Evolutionary conservation across 2,797 vertebrate genomes (phyloP), one percentile per base, ranked within the genome.

Genomic region (Pseudochromis fuscus): DNA sequence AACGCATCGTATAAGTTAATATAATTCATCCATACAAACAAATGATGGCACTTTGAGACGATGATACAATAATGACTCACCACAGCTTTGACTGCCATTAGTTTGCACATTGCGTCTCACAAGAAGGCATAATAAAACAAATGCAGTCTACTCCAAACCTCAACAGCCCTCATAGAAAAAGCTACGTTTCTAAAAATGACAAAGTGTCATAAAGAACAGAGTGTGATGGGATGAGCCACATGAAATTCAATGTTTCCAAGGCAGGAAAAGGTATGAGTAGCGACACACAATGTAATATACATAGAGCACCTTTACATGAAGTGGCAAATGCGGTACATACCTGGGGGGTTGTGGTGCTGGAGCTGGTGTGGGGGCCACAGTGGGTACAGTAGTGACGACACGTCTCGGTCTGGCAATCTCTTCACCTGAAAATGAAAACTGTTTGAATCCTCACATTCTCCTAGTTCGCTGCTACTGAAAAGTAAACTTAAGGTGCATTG

Each of bases 341-440:
- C 95, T 96, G 83, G 91, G 72, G 3, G 94, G 91, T 59, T 95
- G 95, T 4, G 93, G 91, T 3, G 92, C 95, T 80, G 95, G 93
- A 16, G 95, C 77, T 64, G 88, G 64, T 67, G 82, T 57, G 21
- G 92, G 76, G 50, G 81, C 87, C 38, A 79, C 82, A 46, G 71
- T 91, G 8, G 95, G 95, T 21, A 78, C 67, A 64, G 79, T 92
- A 9, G 95, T 94, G 3, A 95, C 94, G 40, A 94, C 91, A 16
- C 96, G 96, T 81, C 97, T 94, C 18, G 98, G 98, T 88, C 98
- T 94, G 1, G 95, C 96, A 31, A 99, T 96, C 88, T 99, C 96
- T 91, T 99, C 97, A 91, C 92, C 98, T 99, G 76, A 18, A 60
- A 58, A 63, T 44, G 0, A 63, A 30, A 61, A 4, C 4, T 9